phyloP scores from a whole-genome alignment of 2,888 invertebrate genomes.

The Invenusta paracnida region DNA sequence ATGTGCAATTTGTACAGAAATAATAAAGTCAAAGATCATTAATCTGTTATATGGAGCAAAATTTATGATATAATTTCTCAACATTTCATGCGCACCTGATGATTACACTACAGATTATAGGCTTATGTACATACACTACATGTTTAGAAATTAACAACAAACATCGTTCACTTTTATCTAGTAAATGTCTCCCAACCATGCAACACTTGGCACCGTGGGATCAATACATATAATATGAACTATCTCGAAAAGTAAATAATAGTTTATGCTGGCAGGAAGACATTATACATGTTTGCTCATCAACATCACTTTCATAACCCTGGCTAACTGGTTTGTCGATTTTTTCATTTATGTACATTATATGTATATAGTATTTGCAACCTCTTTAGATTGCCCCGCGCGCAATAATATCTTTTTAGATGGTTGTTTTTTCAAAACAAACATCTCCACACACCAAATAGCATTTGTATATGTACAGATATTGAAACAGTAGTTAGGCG shows the following conservation, averaged over 20 bases:
- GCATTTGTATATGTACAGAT: too few species aligned
- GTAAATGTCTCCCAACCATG: background rate
- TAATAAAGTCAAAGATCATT: too few species aligned
- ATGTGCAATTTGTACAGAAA: too few species aligned
- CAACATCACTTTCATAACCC: background rate
- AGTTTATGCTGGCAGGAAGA: slow-evolving; percentile 5
- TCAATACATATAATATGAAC: background rate
- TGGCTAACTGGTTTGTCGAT: background rate
- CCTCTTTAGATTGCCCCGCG: slow-evolving; percentile 11
- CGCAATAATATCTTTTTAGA: background rate
- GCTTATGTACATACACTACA: too few species aligned
- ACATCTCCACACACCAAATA: background rate
- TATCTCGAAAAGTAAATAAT: background rate
- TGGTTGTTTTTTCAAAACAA: slow-evolving; percentile 29
- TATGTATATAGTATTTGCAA: too few species aligned
- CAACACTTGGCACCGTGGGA: background rate
- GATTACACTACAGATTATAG: too few species aligned
- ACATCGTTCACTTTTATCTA: too few species aligned
- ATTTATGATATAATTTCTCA: too few species aligned
- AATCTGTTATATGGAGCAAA: too few species aligned
- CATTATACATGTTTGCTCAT: slow-evolving; percentile 8
- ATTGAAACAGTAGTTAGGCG: slow-evolving; percentile 24
- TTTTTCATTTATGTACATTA: too few species aligned
- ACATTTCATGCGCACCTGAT: background rate
- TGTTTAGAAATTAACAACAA: background rate